Base-by-base conservation (phyloP, 2,113 vertebrate species). In the Silurus glanis region DNA sequence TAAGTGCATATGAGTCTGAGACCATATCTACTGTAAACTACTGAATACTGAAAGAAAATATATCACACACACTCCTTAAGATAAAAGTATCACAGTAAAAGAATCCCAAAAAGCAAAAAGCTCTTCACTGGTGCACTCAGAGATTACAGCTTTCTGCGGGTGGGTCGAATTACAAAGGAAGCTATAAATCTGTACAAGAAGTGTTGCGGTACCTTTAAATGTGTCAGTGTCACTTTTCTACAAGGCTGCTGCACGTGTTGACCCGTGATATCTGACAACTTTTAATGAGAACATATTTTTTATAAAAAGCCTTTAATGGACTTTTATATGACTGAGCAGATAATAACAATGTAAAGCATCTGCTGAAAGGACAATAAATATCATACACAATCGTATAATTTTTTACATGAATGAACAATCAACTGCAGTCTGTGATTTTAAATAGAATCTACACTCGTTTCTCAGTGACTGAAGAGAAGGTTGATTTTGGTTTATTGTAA, bases 111-210 rank as follows among this genome's bases (percentile, higher is more conserved):
- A 51, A 47, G 9, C 72, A 75, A 6, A 2, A 75, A 75, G 21
- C 47, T 47, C 69, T 71, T 75, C 72, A 51, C 21, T n/a, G 9
- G 49, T 75, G 72, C 6, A 23, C 45, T 45, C 45, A n/a, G 47
- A 75, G 72, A 75, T 75, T 21, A 74, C 47, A 12, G 19, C 19
- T 1, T 51, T 75, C 49, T n/a, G 47, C 3, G 7, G 47, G 72
- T 75, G 49, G 72, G 47, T 75, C 72, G 13, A 51, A 75, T 75
- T 75, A 75, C 72, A 75, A 75, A 75, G 47, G 19, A 23, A 75
- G 47, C 47, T 51, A 75, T 75, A 75, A 75, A 75, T 51, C 72
- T 75, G 47, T 4, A 12, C 47, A n/a, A n/a, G 12, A n/a, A 12
- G 47, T 75, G 47, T 51, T 51, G 45, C 0, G 19, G 19, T 74